Evolutionary conservation across 2,888 invertebrate species (phyloP), one percentile per base, ranked within the genome.

Genomic region (Saturnia japonica): DNA sequence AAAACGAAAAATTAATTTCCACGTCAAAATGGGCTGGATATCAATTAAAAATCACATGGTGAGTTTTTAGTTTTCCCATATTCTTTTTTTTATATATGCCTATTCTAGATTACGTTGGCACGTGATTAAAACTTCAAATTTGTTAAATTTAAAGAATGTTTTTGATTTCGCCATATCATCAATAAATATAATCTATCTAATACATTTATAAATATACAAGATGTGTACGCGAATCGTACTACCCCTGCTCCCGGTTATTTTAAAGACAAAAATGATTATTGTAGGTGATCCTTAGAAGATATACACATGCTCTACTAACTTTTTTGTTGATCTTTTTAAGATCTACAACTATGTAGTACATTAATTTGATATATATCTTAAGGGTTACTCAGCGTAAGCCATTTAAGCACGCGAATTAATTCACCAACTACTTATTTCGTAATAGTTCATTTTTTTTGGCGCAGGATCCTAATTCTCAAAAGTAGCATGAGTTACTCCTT

Each of bases 21-120:
- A 90, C 77, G 88, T 85, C 57, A 93, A 85, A 80, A 94, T 94
- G 94, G 94, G 94, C 72, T 94, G 94, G 94, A 93, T 94, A 78
- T 93, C 93, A 22, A 93, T 94, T 91, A 94, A 94, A 85, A 93
- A 93, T 87, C 93, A 94, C 85, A 90, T 94, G 92, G 94, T 72
- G 40, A 62, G 72, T 72, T 1, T 68, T 34, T 57, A 19, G 12
- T 51, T 12, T 51, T 51, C 47, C 4, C 22, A 12, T 11, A 57
- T 25, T 25, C 4, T 11, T 57, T 57, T 57, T 25, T 14, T 12
- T 25, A 14, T 25, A 25, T 57, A 11, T 57, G 7, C 25, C 9
- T 57, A 34, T 25, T 25, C 22, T 25, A 25, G 11, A 9, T 57
- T 57, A 57, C n/a, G 11, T 25, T 57, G 12, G 1, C 54, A 54